Evolutionary conservation across 2,888 invertebrate genomes (phyloP), one percentile per base, ranked within the genome.

Genomic region (Neelides folsomi): DNA sequence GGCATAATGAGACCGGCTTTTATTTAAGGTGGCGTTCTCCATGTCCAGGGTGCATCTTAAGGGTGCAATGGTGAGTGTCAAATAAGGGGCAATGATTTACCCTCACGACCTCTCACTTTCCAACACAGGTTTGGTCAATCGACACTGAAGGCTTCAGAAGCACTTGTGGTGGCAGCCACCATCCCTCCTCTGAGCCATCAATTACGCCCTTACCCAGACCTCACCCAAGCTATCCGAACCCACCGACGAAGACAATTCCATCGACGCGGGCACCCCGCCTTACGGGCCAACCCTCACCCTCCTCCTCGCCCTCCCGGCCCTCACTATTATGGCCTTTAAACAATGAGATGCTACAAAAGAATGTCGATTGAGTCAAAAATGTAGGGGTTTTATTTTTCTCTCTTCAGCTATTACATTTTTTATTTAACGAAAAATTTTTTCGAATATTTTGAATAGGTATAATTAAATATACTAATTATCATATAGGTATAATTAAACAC

Each of bases 71-170:
- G 54, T 39, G 13, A 39, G 13, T 39, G 3, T 39, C 12, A 8
- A 8, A 13, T 3, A 15, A 15, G 16, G 7, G 3, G 39, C 16
- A 13, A 15, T 39, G 13, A 39, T 15, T 16, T 39, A 39, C 13
- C 6, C 13, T 6, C 13, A 5, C 39, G 39, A 13, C 39, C 8
- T 13, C 39, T 39, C 4, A 39, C 13, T 8, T 13, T 39, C 39
- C 7, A 6, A 6, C 6, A 16, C 8, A 39, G 87, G 79, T 87
- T 5, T 89, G 89, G 89, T 85, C 86, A 37, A 78, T 88, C 37
- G 89, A 89, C 68, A 89, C 86, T 0, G 89, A 90, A 60, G 89
- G 89, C 70, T 88, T 87, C 68, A 74, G 73, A 18, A 86, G 86
- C 0, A 76, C 75, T 45, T 87, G 87, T 56, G 57, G 60, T 12